Base-by-base conservation (phyloP, 92 coral and sea anemone genomes). In the Paramuricea clavata region DNA sequence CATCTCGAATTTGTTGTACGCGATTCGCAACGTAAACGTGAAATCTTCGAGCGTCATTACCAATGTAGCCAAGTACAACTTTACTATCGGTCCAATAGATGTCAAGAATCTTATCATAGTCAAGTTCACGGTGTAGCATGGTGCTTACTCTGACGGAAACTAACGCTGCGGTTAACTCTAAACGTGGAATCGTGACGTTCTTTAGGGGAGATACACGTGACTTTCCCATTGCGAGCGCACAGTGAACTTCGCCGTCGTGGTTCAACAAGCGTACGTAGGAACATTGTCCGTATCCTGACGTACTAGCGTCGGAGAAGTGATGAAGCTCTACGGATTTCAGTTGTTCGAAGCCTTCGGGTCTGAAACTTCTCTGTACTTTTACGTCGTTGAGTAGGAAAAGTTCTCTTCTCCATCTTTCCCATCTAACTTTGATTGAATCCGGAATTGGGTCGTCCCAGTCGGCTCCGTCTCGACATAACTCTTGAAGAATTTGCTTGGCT, bases 381-480 rank as follows among this genome's bases (percentile, higher is more conserved):
- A 82, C 44, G 28, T 88, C 54, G 12, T 83, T 60, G n/a, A 88
- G 87, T 0, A 19, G 30, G 27, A 9, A 74, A 12, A 88, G 78
- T 2, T 64, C 74, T 26, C 30, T 49, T 72, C 87, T 52, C 91
- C 91, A 88, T 74, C 57, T 73, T 54, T 81, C 83, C 88, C 91
- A 82, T 32, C 27, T 52, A 2, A 31, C 31, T 74, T 73, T 47
- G 1, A 47, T 10, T 34, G 19, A 27, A 2, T 88, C 91, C 0
- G 91, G 83, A 12, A 88, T 32, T 16, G 42, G 36, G 2, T 88
- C 92, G 71, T 89, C 92, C 92, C 92, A 89, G 60, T 84, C 92
- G 17, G 76, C 50, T 23, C 83, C 83, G 2, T 75, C 75, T 28
- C 83, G 49, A 76, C 91, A 88, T 28, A 88, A 90, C 16, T 34